Evolutionary conservation across 2,113 vertebrate species (phyloP), one percentile per base, ranked within the genome.

Genomic region (Centropus unirufus): DNA sequence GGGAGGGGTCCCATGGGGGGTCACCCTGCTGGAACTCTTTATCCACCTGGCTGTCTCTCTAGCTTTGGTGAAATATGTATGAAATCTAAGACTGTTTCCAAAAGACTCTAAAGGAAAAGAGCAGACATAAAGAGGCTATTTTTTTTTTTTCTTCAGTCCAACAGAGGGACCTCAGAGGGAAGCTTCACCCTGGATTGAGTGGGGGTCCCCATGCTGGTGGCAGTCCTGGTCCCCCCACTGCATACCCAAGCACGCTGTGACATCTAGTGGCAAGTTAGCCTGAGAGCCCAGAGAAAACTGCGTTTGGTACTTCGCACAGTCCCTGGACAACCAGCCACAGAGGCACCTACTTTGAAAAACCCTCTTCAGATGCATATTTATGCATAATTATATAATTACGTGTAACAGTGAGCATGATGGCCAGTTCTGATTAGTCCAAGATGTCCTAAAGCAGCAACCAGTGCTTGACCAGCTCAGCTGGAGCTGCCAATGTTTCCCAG

Each of bases 251-350:
- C 72, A 52, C 4, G 66, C 92, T 95, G 80, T 94, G 95, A 97
- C 95, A 95, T 86, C 96, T 96, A 97, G 92, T 89, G 96, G 96
- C 72, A 89, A 51, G 83, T 26, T 66, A 72, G 32, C 57, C 59
- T 3, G 1, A 15, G 27, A 82, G 68, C 46, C 66, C 54, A 27
- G 63, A 26, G 62, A 70, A 42, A 73, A 68, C 51, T 21, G 32
- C 12, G 13, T 24, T 15, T 47, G 55, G 18, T 44, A 26, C 23
- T 42, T 42, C 13, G 15, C 15, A 42, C 51, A 61, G 54, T 6
- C 44, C 47, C 69, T 6, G 2, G 14, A 8, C 42, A 75, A 32
- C 16, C 54, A 58, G 59, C 22, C 47, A 64, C 64, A 61, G 32
- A 5, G 0, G 1, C 2, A 5, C 20, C 58, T 83, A 64, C 61